Evolutionary conservation across 2,888 invertebrate species (phyloP), one percentile per base, ranked within the genome.

Genomic region (Troides helena): DNA sequence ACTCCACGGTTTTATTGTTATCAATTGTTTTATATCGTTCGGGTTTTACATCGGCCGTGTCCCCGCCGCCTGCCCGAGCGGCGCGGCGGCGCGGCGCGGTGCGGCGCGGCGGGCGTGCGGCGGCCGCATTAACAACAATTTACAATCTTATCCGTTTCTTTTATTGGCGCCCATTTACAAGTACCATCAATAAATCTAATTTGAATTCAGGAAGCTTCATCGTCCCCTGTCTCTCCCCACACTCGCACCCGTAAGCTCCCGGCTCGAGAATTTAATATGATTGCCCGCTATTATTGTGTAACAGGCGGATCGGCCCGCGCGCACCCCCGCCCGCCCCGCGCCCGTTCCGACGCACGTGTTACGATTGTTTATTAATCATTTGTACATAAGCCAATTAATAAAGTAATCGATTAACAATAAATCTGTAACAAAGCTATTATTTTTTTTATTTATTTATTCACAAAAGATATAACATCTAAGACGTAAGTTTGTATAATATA

Each of bases 1-100:
- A 74, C 78, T 81, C 86, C 87, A 88, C 85, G 81, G 86, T 88
- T 90, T 90, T 90, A 91, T 90, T 88, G 85, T 85, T 85, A 88
- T 89, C 85, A 90, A 90, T 91, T 85, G 87, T 86, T 86, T 84
- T 79, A 81, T 79, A 77, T 76, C 75, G 68, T 70, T 62, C 59
- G 68, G 60, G 60, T 78, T 75, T 76, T 74, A 72, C 46, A 77
- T 78, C 76, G 78, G 77, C 72, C 74, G 69, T 62, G 65, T 74
- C 70, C 72, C 75, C 53, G 53, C 43, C 12, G 12, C 12, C 1
- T 2, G 43, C 43, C 43, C 8, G 30, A 4, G 30, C 30, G 30
- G 25, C 25, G 25, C 1, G 0, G 25, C 25, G 25, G 46, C 14
- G 50, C 70, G 56, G 56, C 71, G 21, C 30, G 30, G 30, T 2